Evolutionary conservation across 1,140 invertebrate species (phyloP), one percentile per base, ranked within the genome.

Genomic region (Armadillidium nasatum): DNA sequence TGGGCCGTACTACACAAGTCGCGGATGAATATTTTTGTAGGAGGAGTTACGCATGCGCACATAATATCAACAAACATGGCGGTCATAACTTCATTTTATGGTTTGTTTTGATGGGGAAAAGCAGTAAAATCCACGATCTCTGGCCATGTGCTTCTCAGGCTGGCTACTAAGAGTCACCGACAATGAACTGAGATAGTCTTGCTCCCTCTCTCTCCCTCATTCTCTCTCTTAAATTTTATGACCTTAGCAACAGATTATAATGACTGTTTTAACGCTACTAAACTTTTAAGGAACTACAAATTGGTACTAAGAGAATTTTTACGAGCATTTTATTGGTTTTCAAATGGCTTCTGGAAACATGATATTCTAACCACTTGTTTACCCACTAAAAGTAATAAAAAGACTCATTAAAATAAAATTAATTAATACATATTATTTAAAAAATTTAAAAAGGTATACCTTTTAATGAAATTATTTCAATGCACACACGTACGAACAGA

Each of bases 81-180:
- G 78, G 75, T 76, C 74, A 78, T 79, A 82, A 78, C 77, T 79
- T 77, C 80, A 78, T 79, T 78, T 82, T 82, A 82, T 82, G 81
- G 81, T 82, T 82, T 82, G 81, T 82, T 82, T 82, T 82, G 81
- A 80, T 82, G 71, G 78, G 75, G 73, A 72, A 74, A 76, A 73
- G 76, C 76, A 76, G 75, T 71, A 76, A 76, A 78, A 80, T 78
- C 77, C 75, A 76, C 76, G 76, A 74, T 75, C 77, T 76, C 19
- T 74, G 73, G 75, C 77, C 77, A 78, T 78, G 77, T 78, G 77
- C 77, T 78, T 74, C 71, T 75, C 75, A 78, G 77, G 77, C 72
- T 75, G 77, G 77, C 72, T 75, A 60, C 50, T 60, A 15, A 60
- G 19, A 60, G 50, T 60, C 50, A 60, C 50, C 50, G 50, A 60